Percentiles rank a stretch among this genome's conserved stretches.
phyloP scores from a whole-genome alignment of 1,140 invertebrate species.

The Drosophila watanabei region DNA sequence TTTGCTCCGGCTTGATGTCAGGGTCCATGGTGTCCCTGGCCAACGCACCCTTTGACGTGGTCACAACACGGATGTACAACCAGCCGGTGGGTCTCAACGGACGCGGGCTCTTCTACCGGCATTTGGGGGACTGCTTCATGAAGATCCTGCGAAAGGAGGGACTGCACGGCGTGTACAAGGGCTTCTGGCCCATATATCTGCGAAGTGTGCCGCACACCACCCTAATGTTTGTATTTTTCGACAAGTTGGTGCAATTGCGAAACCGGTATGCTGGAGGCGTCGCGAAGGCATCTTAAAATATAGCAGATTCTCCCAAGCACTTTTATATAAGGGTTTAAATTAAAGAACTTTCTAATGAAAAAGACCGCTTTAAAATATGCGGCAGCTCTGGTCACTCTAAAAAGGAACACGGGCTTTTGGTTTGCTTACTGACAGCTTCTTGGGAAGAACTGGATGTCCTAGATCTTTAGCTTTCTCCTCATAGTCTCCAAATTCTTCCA shows the following conservation, averaged over 20 bases:
- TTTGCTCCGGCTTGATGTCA: slow-evolving; percentile 91
- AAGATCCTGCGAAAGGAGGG: slow-evolving; percentile 93
- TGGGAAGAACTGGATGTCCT: too few relatives aligned
- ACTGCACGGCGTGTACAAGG: slow-evolving; percentile 93
- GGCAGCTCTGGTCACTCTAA: neutral
- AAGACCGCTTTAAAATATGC: neutral
- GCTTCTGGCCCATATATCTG: slow-evolving; percentile 93
- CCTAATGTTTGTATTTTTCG: slow-evolving; percentile 94
- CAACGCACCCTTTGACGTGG: slow-evolving; percentile 96
- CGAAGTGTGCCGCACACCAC: slow-evolving; percentile 95
- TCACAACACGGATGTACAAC: slow-evolving; percentile 95
- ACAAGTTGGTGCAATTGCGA: slow-evolving; percentile 87
- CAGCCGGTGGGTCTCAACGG: slow-evolving; percentile 91
- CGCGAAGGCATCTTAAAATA: neutral
- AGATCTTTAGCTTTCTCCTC: neutral
- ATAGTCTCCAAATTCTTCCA: too few relatives aligned
- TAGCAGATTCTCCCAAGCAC: neutral
- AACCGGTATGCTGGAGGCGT: neutral
- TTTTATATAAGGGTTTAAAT: neutral
- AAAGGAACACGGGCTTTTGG: fast-evolving
- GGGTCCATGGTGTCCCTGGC: slow-evolving; percentile 92
- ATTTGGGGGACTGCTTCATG: slow-evolving; percentile 91
- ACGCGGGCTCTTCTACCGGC: slow-evolving; percentile 90
- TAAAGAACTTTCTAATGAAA: neutral
- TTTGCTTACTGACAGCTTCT: neutral